Conservation (phyloP, 1,140 invertebrate species). For the Oedothorax gibbosus region DNA sequence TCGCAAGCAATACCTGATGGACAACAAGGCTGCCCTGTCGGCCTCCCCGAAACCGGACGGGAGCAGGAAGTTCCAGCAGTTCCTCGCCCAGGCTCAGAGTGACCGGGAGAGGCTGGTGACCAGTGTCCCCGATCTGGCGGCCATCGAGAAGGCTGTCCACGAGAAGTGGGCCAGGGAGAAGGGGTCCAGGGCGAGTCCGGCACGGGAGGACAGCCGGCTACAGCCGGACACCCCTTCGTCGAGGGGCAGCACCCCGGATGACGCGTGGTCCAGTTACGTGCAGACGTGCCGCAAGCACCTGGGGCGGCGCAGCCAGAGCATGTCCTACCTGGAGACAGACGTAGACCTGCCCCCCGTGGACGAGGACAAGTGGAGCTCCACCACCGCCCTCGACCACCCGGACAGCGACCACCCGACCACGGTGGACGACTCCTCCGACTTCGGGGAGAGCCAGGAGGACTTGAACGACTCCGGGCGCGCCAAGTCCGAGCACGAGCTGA, state of each 20-base stretch:
- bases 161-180: constrained; percentile 49
- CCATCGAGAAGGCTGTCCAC: constrained; percentile 43
- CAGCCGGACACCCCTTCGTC: constrained; percentile 8
- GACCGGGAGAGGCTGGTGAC: constrained; percentile 45
- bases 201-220: background rate
- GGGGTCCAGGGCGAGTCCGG: constrained; percentile 10
- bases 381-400: constrained; percentile 33
- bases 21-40: constrained; percentile 2
- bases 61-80: constrained; percentile 41
- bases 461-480: constrained; percentile 73
- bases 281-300: constrained; percentile 30
- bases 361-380: constrained; percentile 40
- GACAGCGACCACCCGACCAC: constrained; percentile 15
- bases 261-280: constrained; percentile 49
- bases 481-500: constrained; percentile 84
- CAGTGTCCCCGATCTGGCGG: constrained; percentile 45
- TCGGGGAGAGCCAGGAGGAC: constrained; percentile 25
- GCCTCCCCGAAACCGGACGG: constrained; percentile 10
- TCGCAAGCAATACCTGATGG: constrained; percentile 36
- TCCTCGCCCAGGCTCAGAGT: constrained; percentile 41
- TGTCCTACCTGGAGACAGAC: constrained; percentile 50
- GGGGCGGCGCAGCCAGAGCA: constrained; percentile 40
- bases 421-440: constrained; percentile 23
- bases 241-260: constrained; percentile 45
- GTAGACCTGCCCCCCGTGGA: constrained; percentile 23